Evolutionary conservation across 2,113 vertebrate genomes (phyloP).

Genomic region (Castor canadensis): DNA sequence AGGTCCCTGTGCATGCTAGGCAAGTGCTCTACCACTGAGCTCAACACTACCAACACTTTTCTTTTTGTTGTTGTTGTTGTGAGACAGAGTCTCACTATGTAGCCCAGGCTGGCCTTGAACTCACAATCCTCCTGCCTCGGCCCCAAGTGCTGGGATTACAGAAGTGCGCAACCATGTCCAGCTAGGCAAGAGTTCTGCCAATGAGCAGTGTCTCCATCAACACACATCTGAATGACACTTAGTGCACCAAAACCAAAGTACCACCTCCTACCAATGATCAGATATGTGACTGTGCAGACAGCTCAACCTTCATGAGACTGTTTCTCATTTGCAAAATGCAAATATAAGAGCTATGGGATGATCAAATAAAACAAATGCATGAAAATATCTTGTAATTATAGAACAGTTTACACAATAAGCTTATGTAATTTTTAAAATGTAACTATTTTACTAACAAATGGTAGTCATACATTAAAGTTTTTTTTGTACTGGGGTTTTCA

Average conservation of each 20-base stretch:
- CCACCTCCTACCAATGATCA: not conserved
- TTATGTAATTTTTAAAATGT: not conserved
- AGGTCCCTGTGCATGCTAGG: not conserved
- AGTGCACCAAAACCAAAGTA: not conserved
- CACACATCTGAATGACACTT: not conserved
- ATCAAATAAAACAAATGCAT: conserved; percentile 19
- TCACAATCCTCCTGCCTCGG: too few species aligned
- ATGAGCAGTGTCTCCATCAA: not conserved
- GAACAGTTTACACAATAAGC: not conserved
- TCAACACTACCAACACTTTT: too few species aligned
- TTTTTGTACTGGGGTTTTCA: too few species aligned
- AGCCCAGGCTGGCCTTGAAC: too few species aligned
- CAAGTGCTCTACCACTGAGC: not conserved
- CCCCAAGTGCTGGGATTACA: too few species aligned
- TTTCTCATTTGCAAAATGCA: conserved; percentile 27
- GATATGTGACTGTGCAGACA: not conserved
- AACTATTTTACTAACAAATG: too few species aligned
- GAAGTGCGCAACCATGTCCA: too few species aligned
- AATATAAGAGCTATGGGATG: not conserved
- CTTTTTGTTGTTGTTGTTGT: too few species aligned
- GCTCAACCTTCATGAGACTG: not conserved
- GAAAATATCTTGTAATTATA: not conserved
- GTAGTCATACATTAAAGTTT: too few species aligned
- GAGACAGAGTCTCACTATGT: too few species aligned
- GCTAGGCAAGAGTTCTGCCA: too few species aligned